A percentile compares a stretch with the other conserved stretches of the same genome.
These are phyloP conservation scores for Coendou prehensilis DNA, from an alignment of 2,797 vertebrate species.

Conservation along the genomic window DNA sequence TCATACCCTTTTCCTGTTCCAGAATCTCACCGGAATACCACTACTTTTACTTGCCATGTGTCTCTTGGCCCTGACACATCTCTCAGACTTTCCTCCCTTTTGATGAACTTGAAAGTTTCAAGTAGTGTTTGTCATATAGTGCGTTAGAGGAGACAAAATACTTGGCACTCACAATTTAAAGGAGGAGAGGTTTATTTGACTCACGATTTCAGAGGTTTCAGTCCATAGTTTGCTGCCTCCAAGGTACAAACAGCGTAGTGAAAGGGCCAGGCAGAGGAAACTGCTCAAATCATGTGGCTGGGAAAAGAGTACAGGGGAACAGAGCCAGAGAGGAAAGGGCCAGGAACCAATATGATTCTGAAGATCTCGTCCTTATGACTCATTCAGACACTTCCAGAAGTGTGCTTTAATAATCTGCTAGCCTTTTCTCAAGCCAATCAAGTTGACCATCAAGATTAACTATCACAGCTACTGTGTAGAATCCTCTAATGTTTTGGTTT, in stretches of 20 bases:
- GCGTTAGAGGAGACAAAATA: not conserved
- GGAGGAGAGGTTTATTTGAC: not conserved
- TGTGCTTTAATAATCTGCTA: not conserved
- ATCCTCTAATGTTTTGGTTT: not conserved
- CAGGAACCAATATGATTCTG: not conserved
- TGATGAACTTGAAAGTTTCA: not conserved
- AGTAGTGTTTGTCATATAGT: not conserved
- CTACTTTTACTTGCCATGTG: not conserved
- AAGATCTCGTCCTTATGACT: not conserved
- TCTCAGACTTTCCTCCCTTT: not conserved
- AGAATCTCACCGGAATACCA: not conserved
- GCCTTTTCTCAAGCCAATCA: not conserved
- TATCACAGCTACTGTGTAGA: not conserved
- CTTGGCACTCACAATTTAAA: not conserved
- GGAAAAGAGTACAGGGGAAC: not conserved
- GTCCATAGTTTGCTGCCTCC: not conserved
- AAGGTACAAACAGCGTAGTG: not conserved
- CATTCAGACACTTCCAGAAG: not conserved
- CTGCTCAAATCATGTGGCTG: not conserved
- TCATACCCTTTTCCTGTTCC: not conserved
- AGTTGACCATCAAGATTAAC: not conserved
- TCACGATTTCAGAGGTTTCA: not conserved
- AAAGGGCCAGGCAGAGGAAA: not conserved
- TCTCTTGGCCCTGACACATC: not conserved
- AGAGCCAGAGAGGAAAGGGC: not conserved